Base-by-base conservation (phyloP, 2,888 invertebrate species). In the Hedychridium roseum region DNA sequence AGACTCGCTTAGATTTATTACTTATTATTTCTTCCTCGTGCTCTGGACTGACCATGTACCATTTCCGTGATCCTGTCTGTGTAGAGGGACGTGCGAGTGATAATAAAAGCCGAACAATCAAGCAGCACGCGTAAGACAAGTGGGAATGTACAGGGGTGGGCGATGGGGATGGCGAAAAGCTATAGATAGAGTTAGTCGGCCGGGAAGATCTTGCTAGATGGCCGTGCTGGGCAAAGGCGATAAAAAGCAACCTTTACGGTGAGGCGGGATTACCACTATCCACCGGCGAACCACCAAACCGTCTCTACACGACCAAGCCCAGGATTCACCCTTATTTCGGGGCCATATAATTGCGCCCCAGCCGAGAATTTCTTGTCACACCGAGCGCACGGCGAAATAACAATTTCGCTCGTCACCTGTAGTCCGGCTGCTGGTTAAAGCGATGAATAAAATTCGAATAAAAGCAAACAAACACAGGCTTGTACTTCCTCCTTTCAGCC, bases 81-180 rank as follows among this genome's bases (percentile, higher is more conserved):
- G 20, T 17, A n/a, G n/a, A 28, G 55, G 56, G 60, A 53, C 57
- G 60, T 51, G 58, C 64, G 62, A 74, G 74, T 73, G 72, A 74
- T 73, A 73, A 72, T 74, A 74, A 74, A 74, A 73, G 54, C 66
- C 52, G 69, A 64, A 65, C 74, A 72, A 74, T 73, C 73, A 72
- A 73, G 63, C 52, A 43, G 39, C 54, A 51, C 62, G 57, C 54
- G 62, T 58, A 65, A 67, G 69, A 65, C 55, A 51, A 40, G 48
- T 39, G 38, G 27, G 41, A 43, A 45, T 37, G 56, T 41, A 51
- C 41, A 51, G 44, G 36, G 46, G 38, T 41, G 43, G 17, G 35
- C 14, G 23, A 23, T 43, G 30, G 16, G 23, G 35, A 12, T 14
- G 30, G 7, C 23, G 39, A 34, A 35, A 56, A 50, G 43, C 46